Conservation (phyloP, 2,797 vertebrate species). For the Sebastes nivosus region DNA sequence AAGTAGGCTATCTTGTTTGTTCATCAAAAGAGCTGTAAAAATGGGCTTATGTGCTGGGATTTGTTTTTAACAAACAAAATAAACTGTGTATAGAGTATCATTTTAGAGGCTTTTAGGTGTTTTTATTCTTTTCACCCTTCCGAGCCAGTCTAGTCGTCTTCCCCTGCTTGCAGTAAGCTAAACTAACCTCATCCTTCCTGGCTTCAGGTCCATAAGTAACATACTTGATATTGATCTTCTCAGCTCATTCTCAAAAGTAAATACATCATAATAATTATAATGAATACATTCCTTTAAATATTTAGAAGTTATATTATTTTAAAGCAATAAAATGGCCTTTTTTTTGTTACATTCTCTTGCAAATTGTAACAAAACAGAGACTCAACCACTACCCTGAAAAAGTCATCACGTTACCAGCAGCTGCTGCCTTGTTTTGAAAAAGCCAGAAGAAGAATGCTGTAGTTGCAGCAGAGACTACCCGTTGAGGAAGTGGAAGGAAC, state of each 20-base stretch:
- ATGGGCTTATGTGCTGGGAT: too few relatives aligned
- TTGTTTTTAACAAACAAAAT: too few relatives aligned
- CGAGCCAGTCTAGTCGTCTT: fast-evolving
- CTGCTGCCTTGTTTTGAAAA: background rate
- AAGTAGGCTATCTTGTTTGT: too few relatives aligned
- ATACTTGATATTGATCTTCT: background rate
- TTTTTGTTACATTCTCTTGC: background rate
- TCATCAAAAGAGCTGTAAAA: too few relatives aligned
- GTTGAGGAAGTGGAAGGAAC: conserved; percentile 1
- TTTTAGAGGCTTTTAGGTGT: too few relatives aligned
- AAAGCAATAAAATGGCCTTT: too few relatives aligned
- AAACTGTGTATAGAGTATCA: background rate
- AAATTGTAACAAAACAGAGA: background rate
- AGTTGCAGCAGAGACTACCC: background rate
- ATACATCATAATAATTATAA: too few relatives aligned
- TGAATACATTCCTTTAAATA: too few relatives aligned
- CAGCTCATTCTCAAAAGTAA: background rate
- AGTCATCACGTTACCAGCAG: background rate
- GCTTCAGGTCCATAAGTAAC: background rate
- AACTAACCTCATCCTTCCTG: background rate
- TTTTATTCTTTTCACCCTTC: too few relatives aligned
- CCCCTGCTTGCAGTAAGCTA: background rate
- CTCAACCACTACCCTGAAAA: background rate
- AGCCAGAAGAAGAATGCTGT: background rate
- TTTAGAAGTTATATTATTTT: too few relatives aligned